Conservation (phyloP, 53 echinoderm and acorn worm species). For the Mesocentrotus franciscanus region DNA sequence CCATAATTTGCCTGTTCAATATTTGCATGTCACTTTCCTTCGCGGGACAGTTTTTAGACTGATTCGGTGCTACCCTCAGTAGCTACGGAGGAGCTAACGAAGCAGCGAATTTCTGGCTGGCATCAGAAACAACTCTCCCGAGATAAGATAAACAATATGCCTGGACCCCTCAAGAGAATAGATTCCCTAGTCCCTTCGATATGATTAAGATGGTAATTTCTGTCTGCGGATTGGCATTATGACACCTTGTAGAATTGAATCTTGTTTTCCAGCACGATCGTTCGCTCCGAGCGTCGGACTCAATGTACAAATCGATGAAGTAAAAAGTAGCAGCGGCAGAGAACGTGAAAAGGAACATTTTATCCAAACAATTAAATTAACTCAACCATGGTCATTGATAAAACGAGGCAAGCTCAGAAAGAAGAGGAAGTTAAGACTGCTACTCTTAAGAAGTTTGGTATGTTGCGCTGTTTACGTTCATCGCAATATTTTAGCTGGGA, state of each 20-base stretch:
- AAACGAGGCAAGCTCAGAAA: background rate
- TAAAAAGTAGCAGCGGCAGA: background rate
- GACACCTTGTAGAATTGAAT: constrained; percentile 35
- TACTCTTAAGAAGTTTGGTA: background rate
- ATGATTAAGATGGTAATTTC: constrained; percentile 53
- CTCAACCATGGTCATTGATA: background rate
- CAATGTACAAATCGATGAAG: constrained; percentile 36
- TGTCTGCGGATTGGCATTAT: constrained; percentile 34
- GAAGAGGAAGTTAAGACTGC: background rate
- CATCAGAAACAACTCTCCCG: constrained; percentile 5
- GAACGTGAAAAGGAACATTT: constrained; percentile 22
- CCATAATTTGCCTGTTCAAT: background rate
- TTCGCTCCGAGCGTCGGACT: constrained; percentile 30
- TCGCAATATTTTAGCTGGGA: background rate
- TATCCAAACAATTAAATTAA: constrained; percentile 29
- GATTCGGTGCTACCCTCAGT: background rate
- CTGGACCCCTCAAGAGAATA: constrained; percentile 8
- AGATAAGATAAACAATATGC: constrained; percentile 33
- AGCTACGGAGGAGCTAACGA: background rate
- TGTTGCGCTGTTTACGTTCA: background rate
- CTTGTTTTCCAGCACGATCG: constrained; percentile 14
- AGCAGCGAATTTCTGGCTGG: background rate
- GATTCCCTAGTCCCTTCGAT: background rate
- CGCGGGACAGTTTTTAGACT: background rate
- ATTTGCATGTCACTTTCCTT: background rate